Evolutionary conservation across 2,888 invertebrate genomes (phyloP).

Genomic region (Scrobipalpa costella): DNA sequence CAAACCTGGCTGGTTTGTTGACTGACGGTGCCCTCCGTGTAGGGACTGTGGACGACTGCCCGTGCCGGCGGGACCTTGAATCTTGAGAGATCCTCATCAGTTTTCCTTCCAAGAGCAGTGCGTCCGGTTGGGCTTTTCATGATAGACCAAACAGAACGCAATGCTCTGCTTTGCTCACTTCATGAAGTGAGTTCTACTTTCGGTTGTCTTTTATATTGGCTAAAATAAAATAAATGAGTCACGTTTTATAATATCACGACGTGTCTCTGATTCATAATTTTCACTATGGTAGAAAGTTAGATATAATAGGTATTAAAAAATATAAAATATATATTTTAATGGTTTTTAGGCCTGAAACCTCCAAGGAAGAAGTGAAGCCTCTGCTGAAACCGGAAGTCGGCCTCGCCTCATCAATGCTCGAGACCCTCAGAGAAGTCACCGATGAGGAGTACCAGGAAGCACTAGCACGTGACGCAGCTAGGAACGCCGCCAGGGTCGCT

Average conservation of each 20-base stretch:
- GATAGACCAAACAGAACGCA: too few relatives aligned
- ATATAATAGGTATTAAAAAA: background rate
- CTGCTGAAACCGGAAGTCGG: slow-evolving; percentile 70
- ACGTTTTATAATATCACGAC: too few relatives aligned
- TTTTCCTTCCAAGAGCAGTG: too few relatives aligned
- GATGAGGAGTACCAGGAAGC: slow-evolving; percentile 70
- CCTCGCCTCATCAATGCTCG: slow-evolving; percentile 67
- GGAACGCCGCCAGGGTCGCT: slow-evolving; percentile 41
- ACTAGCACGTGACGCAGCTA: slow-evolving; percentile 63
- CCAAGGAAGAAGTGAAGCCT: slow-evolving; percentile 58
- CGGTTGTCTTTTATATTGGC: too few relatives aligned
- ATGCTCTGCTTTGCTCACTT: too few relatives aligned
- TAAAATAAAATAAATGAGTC: too few relatives aligned
- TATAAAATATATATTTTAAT: background rate
- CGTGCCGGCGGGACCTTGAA: background rate
- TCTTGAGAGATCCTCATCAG: background rate
- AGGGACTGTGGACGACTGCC: background rate
- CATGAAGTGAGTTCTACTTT: too few relatives aligned
- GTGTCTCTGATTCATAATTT: background rate
- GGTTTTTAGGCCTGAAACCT: slow-evolving; percentile 46
- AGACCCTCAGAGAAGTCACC: slow-evolving; percentile 66
- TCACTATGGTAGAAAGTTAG: background rate
- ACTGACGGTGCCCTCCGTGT: too few relatives aligned
- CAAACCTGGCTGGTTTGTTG: too few relatives aligned
- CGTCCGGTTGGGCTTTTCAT: too few relatives aligned